Evolutionary conservation across 2,888 invertebrate species (phyloP).

Genomic region (Chymomyza procnemis): DNA sequence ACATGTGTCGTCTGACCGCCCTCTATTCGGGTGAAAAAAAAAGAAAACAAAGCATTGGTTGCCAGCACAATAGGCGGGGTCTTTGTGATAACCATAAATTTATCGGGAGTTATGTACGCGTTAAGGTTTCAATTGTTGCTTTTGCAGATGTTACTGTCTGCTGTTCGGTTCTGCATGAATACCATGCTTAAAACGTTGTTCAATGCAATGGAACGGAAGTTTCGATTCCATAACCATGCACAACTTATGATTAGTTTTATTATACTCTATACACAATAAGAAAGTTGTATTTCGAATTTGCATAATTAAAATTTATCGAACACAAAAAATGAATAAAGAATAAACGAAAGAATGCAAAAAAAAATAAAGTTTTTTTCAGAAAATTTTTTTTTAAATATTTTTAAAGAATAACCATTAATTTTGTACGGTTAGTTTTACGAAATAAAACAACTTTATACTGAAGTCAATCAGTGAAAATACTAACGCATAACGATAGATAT

Average conservation of each 20-base stretch:
- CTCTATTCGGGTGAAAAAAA: neutral
- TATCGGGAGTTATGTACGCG: slow-evolving; percentile 10
- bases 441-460: too few species aligned
- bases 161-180: slow-evolving; percentile 45
- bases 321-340: too few species aligned
- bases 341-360: too few species aligned
- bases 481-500: too few species aligned
- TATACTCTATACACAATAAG: neutral
- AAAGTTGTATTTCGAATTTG: too few species aligned
- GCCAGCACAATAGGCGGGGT: neutral
- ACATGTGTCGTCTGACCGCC: neutral
- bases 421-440: too few species aligned
- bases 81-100: slow-evolving; percentile 37
- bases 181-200: slow-evolving; percentile 20
- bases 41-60: neutral
- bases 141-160: neutral
- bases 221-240: slow-evolving; percentile 11
- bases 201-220: slow-evolving; percentile 35
- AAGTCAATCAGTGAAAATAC: too few species aligned
- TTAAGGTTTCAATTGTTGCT: neutral
- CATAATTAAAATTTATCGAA: too few species aligned
- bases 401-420: too few species aligned
- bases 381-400: too few species aligned
- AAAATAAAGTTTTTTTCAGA: too few species aligned
- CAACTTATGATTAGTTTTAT: slow-evolving; percentile 10